These are phyloP conservation scores for Rhea americana DNA, from an alignment of 2,113 vertebrate genomes.

Conservation along the genomic window DNA sequence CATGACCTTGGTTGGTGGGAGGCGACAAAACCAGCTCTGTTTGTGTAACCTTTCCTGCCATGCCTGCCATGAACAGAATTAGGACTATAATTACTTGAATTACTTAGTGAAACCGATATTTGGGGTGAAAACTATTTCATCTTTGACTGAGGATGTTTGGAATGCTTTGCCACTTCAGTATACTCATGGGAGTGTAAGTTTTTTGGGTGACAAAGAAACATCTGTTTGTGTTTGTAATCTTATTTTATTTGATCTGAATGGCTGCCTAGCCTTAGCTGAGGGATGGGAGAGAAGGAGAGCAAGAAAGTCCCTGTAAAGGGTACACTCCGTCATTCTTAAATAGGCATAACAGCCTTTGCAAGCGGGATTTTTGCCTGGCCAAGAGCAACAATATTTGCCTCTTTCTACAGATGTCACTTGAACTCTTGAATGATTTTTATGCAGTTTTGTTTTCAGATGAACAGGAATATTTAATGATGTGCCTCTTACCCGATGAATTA, in stretches of 20 bases:
- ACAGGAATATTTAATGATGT: background rate
- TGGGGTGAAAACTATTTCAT: background rate
- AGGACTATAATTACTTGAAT: background rate
- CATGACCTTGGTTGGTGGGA: background rate
- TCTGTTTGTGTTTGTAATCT: background rate
- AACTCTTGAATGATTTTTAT: slow-evolving; percentile 24
- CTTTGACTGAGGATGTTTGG: background rate
- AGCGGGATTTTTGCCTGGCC: background rate
- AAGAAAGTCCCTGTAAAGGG: background rate
- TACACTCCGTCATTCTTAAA: background rate
- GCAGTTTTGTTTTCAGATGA: background rate
- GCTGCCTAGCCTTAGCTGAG: background rate
- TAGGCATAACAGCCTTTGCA: background rate
- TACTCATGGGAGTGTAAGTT: background rate
- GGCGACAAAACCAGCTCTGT: background rate
- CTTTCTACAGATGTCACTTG: background rate
- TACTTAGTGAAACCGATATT: background rate
- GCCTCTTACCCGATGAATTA: slow-evolving; percentile 5
- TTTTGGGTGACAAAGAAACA: background rate
- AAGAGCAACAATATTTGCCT: background rate
- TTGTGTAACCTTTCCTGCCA: background rate
- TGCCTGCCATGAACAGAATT: background rate
- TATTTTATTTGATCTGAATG: background rate
- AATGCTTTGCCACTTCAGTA: background rate
- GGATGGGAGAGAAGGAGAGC: background rate